phyloP scores from a whole-genome alignment of 2,113 vertebrate genomes.

The Xenopus laevis region DNA sequence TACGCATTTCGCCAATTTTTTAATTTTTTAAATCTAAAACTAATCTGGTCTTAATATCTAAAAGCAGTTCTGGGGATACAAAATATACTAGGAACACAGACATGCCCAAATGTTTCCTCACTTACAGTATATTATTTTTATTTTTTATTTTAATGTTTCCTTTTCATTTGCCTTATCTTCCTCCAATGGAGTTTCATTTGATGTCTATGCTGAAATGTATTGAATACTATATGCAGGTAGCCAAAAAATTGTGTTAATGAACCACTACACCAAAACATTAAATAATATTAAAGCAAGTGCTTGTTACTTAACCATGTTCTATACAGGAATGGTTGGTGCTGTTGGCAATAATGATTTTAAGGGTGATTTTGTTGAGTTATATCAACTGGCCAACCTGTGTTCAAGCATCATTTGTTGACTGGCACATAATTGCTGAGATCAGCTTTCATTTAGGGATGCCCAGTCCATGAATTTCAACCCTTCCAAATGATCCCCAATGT shows the following conservation, averaged over 20 bases:
- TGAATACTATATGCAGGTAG: conserved; percentile 42
- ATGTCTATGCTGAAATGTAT: conserved; percentile 45
- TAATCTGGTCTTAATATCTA: conserved; percentile 8
- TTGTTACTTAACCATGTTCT: too few species aligned
- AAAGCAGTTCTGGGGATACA: not conserved
- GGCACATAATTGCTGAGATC: too few species aligned
- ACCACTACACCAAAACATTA: conserved; percentile 56
- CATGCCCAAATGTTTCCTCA: conserved; percentile 42
- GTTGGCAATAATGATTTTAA: too few species aligned
- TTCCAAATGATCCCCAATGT: too few species aligned
- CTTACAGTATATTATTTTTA: conserved; percentile 40
- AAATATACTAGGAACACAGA: conserved; percentile 12
- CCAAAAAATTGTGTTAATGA: conserved; percentile 55
- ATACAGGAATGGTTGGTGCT: too few species aligned
- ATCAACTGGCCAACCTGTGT: too few species aligned
- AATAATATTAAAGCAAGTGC: not conserved
- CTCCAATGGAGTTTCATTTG: conserved; percentile 34
- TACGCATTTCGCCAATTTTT: too few species aligned
- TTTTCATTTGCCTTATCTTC: conserved; percentile 32
- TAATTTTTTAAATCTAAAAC: not conserved
- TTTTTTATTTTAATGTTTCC: conserved; percentile 28
- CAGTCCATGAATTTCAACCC: too few species aligned
- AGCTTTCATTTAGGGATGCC: too few species aligned
- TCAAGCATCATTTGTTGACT: too few species aligned
- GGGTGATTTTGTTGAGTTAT: too few species aligned